These are phyloP conservation scores for Blastomussa wellsi DNA, from an alignment of 92 coral and sea anemone genomes.

Conservation along the genomic window DNA sequence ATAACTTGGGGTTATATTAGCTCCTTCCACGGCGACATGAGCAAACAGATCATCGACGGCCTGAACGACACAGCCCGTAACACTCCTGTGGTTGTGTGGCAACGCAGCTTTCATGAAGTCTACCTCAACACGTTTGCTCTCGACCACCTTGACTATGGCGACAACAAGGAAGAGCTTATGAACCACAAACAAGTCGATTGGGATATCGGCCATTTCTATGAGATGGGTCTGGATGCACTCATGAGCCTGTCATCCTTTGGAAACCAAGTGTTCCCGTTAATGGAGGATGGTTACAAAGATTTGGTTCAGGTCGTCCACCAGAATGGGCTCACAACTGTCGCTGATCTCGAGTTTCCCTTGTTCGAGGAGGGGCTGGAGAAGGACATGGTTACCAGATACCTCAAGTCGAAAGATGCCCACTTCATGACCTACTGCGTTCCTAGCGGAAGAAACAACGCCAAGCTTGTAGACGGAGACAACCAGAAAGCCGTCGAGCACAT, in stretches of 20 bases:
- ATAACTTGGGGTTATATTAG: constrained; percentile 54
- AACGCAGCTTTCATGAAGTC: constrained; percentile 50
- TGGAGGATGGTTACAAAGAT: constrained; percentile 41
- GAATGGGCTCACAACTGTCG: constrained; percentile 45
- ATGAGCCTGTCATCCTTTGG: constrained; percentile 8
- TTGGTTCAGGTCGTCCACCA: constrained; percentile 15
- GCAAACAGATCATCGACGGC: constrained; percentile 20
- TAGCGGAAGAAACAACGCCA: constrained; percentile 37
- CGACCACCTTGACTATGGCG: constrained; percentile 18
- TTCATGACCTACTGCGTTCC: constrained; percentile 50
- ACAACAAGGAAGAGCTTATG: constrained; percentile 22
- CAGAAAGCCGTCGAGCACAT: constrained; percentile 30
- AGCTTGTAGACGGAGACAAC: constrained; percentile 5
- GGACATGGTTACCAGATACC: constrained; percentile 1
- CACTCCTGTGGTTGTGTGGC: constrained; percentile 43
- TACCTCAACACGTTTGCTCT: constrained; percentile 41
- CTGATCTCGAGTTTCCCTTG: constrained; percentile 51
- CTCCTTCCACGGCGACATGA: constrained; percentile 47
- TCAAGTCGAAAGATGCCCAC: constrained; percentile 28
- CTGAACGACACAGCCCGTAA: not conserved
- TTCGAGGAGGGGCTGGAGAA: constrained; percentile 13
- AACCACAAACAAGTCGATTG: constrained; percentile 48
- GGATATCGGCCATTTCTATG: constrained; percentile 49
- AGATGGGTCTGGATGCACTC: constrained; percentile 56
- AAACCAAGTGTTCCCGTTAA: constrained; percentile 11